Evolutionary conservation across 2,113 vertebrate genomes (phyloP).

Genomic region (Anolis carolinensis): DNA sequence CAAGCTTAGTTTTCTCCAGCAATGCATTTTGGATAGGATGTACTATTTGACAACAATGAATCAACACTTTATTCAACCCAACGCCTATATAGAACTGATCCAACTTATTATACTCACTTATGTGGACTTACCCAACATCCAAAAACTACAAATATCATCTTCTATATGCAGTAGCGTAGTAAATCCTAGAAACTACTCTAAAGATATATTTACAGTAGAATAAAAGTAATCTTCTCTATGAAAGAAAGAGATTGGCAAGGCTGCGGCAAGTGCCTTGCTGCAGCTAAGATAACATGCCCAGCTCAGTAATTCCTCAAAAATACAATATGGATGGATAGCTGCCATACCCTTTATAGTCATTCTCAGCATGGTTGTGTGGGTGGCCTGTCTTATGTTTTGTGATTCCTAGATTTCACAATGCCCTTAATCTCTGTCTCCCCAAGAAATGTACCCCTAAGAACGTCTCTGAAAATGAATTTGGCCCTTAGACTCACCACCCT

Average conservation of each 20-base stretch:
- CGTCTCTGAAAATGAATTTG: too few relatives aligned
- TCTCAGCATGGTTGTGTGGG: not conserved
- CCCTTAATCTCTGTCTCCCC: too few relatives aligned
- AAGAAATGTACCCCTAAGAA: too few relatives aligned
- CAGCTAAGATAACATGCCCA: not conserved
- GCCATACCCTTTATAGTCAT: not conserved
- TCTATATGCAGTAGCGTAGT: not conserved
- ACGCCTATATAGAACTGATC: not conserved
- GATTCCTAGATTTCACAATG: not conserved
- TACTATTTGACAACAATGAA: not conserved
- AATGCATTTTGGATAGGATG: not conserved
- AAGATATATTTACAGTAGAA: not conserved
- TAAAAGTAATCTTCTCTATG: not conserved
- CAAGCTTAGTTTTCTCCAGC: not conserved
- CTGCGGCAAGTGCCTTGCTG: not conserved
- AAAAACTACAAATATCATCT: not conserved
- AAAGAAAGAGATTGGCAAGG: not conserved
- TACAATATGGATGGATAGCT: not conserved
- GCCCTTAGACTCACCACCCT: too few relatives aligned
- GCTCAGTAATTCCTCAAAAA: not conserved
- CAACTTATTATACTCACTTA: not conserved
- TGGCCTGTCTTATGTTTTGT: not conserved
- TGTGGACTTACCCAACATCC: not conserved
- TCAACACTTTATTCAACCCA: not conserved
- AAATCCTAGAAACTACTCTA: not conserved